Percentiles rank a stretch among this genome's conserved stretches.
Evolutionary conservation across 2,113 vertebrate genomes (phyloP).

Genomic region (Pristiophorus japonicus): DNA sequence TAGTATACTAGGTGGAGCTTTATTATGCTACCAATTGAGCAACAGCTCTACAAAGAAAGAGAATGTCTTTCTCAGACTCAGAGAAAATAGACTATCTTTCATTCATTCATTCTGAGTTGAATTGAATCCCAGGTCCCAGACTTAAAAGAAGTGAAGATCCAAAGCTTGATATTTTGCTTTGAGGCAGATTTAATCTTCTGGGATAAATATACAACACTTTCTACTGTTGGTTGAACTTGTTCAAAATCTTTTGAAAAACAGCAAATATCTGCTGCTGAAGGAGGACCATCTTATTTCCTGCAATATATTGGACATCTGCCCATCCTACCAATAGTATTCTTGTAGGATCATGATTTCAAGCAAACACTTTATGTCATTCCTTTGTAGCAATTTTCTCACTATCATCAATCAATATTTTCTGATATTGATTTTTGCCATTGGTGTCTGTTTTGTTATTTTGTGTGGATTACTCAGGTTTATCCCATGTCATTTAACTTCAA

Average conservation of each 20-base stretch:
- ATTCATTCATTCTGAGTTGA: neutral
- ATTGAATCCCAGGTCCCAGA: neutral
- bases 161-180: neutral
- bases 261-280: neutral
- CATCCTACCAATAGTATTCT: neutral
- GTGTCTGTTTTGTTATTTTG: neutral
- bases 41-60: too few species aligned
- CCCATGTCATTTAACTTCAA: neutral
- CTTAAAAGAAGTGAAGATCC: neutral
- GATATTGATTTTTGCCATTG: neutral
- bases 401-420: conserved; percentile 30
- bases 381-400: conserved; percentile 28
- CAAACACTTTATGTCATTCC: conserved; percentile 1
- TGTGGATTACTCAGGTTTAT: neutral
- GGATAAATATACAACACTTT: neutral
- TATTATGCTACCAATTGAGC: too few species aligned
- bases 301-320: neutral
- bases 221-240: neutral
- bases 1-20: too few species aligned
- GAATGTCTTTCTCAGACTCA: too few species aligned
- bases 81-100: too few species aligned
- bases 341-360: neutral
- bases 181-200: neutral
- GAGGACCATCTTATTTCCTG: neutral
- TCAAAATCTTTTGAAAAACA: neutral